Percentiles rank a stretch among this genome's conserved stretches.
Evolutionary conservation across 2,113 vertebrate genomes (phyloP).

Genomic region (Coptodon rendalli): DNA sequence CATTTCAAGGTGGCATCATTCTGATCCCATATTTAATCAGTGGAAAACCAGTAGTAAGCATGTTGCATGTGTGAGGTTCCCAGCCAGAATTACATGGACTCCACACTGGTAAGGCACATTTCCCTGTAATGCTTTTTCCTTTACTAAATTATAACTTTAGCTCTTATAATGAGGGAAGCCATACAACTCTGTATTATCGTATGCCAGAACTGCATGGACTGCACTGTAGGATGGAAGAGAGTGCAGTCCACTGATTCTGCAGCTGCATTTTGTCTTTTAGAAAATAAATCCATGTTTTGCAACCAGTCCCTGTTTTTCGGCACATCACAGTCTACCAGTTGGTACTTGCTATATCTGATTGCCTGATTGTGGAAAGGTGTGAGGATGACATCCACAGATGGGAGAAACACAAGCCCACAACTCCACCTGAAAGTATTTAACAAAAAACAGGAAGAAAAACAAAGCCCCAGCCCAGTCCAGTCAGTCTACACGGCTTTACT

Average conservation of each 20-base stretch:
- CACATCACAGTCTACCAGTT: not conserved
- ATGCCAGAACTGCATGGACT: not conserved
- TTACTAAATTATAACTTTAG: not conserved
- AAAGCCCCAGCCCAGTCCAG: not conserved
- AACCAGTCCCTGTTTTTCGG: not conserved
- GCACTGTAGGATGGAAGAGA: not conserved
- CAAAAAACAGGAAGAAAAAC: no score
- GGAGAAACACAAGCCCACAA: not conserved
- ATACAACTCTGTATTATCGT: not conserved
- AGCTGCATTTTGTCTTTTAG: not conserved
- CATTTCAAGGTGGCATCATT: no score
- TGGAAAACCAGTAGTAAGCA: not conserved
- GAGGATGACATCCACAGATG: not conserved
- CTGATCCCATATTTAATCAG: not conserved
- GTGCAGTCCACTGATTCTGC: not conserved
- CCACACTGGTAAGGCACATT: not conserved
- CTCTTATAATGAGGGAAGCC: not conserved
- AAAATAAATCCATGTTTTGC: not conserved
- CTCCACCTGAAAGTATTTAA: no score
- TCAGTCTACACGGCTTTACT: not conserved
- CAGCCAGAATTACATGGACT: not conserved
- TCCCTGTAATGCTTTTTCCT: not conserved
- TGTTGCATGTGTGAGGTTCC: not conserved
- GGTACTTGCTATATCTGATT: not conserved
- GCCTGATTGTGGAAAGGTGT: not conserved